phyloP scores from a whole-genome alignment of 1,140 invertebrate genomes.

The Drosophila suzukii region DNA sequence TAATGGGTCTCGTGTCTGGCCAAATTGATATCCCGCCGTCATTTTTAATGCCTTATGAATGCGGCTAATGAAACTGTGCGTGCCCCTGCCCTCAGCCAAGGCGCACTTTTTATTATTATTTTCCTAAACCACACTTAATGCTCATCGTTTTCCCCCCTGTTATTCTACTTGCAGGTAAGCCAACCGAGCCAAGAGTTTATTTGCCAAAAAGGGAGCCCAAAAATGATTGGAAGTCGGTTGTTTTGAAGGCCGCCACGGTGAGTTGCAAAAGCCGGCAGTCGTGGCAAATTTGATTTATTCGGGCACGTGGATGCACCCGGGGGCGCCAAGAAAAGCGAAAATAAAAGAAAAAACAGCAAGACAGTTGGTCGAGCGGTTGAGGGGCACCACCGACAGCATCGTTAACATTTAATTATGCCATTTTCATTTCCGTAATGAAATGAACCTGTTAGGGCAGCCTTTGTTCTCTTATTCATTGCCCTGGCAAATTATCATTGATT shows the following conservation, averaged over 20 bases:
- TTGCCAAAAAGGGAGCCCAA: not conserved
- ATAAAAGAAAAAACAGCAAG: not conserved
- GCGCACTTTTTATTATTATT: conserved; percentile 51
- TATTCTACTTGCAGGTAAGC: conserved; percentile 59
- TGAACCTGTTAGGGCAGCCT: conserved; percentile 62
- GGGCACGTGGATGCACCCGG: conserved; percentile 53
- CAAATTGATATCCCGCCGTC: conserved; percentile 72
- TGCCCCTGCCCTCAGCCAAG: conserved; percentile 17
- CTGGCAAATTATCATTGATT: conserved; percentile 72
- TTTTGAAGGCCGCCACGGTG: conserved; percentile 24
- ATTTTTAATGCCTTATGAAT: conserved; percentile 65
- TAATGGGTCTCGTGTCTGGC: conserved; percentile 44
- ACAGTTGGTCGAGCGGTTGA: too few relatives aligned
- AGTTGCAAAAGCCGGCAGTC: conserved; percentile 44
- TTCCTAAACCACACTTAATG: conserved; percentile 68
- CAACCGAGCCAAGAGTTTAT: conserved; percentile 7
- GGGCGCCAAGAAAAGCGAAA: conserved; percentile 17
- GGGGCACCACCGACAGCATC: conserved; percentile 39
- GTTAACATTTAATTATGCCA: conserved; percentile 78
- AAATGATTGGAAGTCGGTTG: conserved; percentile 35
- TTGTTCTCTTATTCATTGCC: conserved; percentile 58
- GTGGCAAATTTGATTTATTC: conserved; percentile 54
- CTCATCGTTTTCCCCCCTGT: conserved; percentile 25
- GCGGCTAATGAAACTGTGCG: conserved; percentile 70
- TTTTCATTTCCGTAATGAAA: conserved; percentile 69